Base-by-base conservation (phyloP, 2,113 vertebrate species). In the Myotis davidii region DNA sequence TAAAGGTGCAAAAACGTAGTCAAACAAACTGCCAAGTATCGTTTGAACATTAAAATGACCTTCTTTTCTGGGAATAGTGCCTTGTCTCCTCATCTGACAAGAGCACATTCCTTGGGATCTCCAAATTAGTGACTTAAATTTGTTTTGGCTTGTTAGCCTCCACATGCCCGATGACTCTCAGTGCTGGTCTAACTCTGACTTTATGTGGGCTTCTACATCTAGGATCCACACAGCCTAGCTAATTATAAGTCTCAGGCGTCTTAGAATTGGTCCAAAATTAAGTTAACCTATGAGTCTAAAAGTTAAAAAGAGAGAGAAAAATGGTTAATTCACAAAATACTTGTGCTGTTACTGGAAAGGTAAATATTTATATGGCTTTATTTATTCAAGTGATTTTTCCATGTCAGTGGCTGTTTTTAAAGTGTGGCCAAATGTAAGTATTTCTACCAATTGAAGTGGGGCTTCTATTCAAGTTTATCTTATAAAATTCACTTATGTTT, bases 171-270 rank as follows among this genome's bases (percentile, higher is more conserved):
- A 78, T 37, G 87, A 29, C 25, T 91, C 6, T 91, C 94, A 20
- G 52, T 37, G 16, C 34, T 84, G 20, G 13, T 82, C 96, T 85
- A 74, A 3, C 25, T 88, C 8, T 90, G 73, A 64, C 64, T 96
- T 95, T 90, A 92, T 92, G 64, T 89, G 16, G 61, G 56, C 72
- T 97, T 48, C 64, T 84, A 82, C 78, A 88, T 79, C n/a, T 82
- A 83, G 48, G 42, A 56, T 74, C 73, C 27, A 78, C 21, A 64
- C 5, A 29, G 34, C 88, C 34, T 52, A 70, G 37, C 39, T 89
- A 87, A 94, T 96, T 93, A 90, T 29, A 78, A 84, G 27, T 17
- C 21, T 81, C 85, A 29, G 25, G 69, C 14, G 12, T 48, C 29
- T 86, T 91, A 91, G 23, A 82, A 83, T 70, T 83, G 16, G n/a